A percentile compares a stretch with the other conserved stretches of the same genome.
phyloP scores from a whole-genome alignment of 2,888 invertebrate genomes.

The Oeneis ivallda region DNA sequence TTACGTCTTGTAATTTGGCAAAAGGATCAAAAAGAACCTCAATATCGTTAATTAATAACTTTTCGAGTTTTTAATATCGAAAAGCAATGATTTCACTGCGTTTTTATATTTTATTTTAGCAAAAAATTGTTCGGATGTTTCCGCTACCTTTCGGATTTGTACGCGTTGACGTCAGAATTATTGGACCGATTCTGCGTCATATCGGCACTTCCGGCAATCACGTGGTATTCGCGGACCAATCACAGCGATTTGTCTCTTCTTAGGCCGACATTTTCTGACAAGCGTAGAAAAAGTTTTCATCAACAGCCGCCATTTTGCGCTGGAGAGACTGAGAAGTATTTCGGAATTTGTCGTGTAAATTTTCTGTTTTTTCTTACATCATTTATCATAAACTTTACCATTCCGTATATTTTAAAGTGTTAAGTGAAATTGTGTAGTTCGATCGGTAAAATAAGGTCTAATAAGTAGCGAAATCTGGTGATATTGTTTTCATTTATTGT shows the following conservation, averaged over 20 bases:
- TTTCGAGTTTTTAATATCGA: neutral
- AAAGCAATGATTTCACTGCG: conserved; percentile 22
- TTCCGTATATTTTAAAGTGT: conserved; percentile 83
- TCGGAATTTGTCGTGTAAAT: conserved; percentile 87
- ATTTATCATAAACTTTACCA: conserved; percentile 80
- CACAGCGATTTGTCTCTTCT: conserved; percentile 63
- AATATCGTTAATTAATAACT: conserved; percentile 21
- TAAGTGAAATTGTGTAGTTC: conserved; percentile 78
- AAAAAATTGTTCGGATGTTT: conserved; percentile 53
- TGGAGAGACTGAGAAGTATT: conserved; percentile 89
- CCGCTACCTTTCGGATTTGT: conserved; percentile 62
- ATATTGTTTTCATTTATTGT: conserved; percentile 87
- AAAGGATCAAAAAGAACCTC: conserved; percentile 3
- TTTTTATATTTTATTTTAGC: conserved; percentile 18
- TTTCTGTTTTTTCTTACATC: conserved; percentile 83
- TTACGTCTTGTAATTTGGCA: conserved; percentile 13
- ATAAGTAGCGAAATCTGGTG: conserved; percentile 80
- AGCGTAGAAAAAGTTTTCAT: conserved; percentile 97
- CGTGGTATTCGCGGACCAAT: conserved; percentile 75
- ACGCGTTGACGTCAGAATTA: conserved; percentile 76
- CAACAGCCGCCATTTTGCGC: conserved; percentile 97
- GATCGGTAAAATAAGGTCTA: conserved; percentile 73
- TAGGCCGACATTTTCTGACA: conserved; percentile 89
- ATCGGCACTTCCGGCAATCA: conserved; percentile 76
- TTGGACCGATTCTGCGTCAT: conserved; percentile 73